Evolutionary conservation across 2,888 invertebrate genomes (phyloP).

Genomic region (Aradus depressus): DNA sequence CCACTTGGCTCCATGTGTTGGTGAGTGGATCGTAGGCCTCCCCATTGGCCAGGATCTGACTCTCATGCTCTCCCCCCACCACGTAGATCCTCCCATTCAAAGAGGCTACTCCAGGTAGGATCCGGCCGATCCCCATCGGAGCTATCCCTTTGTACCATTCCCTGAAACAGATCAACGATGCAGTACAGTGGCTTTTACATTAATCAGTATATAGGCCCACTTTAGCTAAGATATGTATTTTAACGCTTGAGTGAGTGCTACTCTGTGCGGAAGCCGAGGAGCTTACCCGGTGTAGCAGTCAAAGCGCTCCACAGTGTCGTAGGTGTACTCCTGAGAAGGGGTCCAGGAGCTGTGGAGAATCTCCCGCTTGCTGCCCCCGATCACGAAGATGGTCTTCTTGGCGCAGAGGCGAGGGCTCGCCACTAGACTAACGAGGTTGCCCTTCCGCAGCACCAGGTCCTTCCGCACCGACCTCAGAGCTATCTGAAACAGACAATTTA

Average conservation of each 20-base stretch:
- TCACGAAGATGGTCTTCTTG: slow-evolving; percentile 74
- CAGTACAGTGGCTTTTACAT: not conserved
- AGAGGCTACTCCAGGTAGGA: slow-evolving; percentile 76
- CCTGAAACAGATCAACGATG: slow-evolving; percentile 41
- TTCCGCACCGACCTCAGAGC: slow-evolving; percentile 68
- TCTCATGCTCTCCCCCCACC: slow-evolving; percentile 83
- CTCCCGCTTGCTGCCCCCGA: slow-evolving; percentile 79
- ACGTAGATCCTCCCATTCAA: slow-evolving; percentile 78
- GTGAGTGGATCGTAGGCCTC: slow-evolving; percentile 70
- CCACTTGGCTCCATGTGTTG: slow-evolving; percentile 40
- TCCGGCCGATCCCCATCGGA: slow-evolving; percentile 72
- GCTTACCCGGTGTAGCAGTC: slow-evolving; percentile 58
- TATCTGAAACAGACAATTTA: slow-evolving; percentile 28
- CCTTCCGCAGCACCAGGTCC: slow-evolving; percentile 49
- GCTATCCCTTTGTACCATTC: slow-evolving; percentile 65
- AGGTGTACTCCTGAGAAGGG: slow-evolving; percentile 64
- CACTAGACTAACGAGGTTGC: slow-evolving; percentile 53
- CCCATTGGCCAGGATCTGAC: slow-evolving; percentile 76
- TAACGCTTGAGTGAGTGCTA: not conserved
- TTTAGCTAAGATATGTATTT: not conserved
- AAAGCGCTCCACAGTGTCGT: slow-evolving; percentile 72
- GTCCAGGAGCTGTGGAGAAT: slow-evolving; percentile 58
- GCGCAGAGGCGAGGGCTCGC: slow-evolving; percentile 73
- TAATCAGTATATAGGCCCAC: too few species aligned
- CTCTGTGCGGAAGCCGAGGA: not conserved